These are phyloP conservation scores for Scaptodrosophila latifasciaeformis DNA, from an alignment of 2,888 invertebrate species.

Conservation along the genomic window DNA sequence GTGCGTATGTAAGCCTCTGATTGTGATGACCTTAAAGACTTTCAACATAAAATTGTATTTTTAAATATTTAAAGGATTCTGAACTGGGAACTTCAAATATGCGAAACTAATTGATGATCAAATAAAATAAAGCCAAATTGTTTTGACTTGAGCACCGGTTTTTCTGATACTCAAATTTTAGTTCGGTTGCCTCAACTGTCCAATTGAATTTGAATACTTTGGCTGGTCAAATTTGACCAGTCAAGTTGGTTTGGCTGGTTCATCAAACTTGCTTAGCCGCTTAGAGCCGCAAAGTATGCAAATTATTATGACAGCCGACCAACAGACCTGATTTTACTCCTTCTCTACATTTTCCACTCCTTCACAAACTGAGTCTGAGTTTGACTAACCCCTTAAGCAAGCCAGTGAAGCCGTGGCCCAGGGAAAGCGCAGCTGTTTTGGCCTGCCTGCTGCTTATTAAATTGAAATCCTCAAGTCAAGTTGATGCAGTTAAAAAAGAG, in stretches of 20 bases:
- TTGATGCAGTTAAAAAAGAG: slow-evolving; percentile 43
- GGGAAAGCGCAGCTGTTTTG: slow-evolving; percentile 57
- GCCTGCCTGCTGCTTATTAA: slow-evolving; percentile 66
- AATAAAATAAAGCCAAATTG: too few relatives aligned
- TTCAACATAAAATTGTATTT: too few relatives aligned
- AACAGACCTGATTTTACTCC: not conserved
- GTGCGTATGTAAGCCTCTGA: too few relatives aligned
- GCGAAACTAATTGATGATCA: too few relatives aligned
- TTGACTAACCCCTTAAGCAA: not conserved
- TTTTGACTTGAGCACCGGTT: too few relatives aligned
- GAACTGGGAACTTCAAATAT: too few relatives aligned
- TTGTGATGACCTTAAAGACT: too few relatives aligned
- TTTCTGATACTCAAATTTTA: too few relatives aligned
- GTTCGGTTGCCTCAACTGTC: too few relatives aligned
- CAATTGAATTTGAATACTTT: too few relatives aligned
- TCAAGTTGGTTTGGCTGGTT: slow-evolving; percentile 8
- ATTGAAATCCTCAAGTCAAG: slow-evolving; percentile 63
- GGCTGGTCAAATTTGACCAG: slow-evolving; percentile 25
- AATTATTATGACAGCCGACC: slow-evolving; percentile 23
- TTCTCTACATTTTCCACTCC: not conserved
- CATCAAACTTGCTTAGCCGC: slow-evolving; percentile 15
- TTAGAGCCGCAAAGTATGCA: slow-evolving; percentile 11
- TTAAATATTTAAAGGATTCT: too few relatives aligned
- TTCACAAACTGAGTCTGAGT: not conserved
- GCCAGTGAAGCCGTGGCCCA: slow-evolving; percentile 6